Percentiles rank a stretch among this genome's conserved stretches.
Evolutionary conservation across 2,797 vertebrate species (phyloP).

Genomic region (Melanogrammus aeglefinus): DNA sequence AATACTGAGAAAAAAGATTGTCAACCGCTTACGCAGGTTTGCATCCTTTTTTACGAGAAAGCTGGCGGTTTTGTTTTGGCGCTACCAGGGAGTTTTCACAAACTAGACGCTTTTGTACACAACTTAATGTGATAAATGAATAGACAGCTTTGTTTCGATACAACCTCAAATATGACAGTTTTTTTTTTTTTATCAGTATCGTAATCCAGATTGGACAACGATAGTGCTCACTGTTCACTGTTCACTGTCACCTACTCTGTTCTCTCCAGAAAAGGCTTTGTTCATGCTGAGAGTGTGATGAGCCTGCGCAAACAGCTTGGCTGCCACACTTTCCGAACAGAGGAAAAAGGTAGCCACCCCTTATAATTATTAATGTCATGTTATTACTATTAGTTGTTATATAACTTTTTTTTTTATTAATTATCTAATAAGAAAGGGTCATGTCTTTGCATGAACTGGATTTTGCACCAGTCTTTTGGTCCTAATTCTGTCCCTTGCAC

Average conservation of each 20-base stretch:
- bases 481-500: conserved; percentile 1
- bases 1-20: conserved; percentile 72
- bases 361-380: background rate
- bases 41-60: background rate
- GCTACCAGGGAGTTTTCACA: conserved; percentile 9
- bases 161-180: background rate
- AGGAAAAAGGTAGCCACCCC: conserved; percentile 75
- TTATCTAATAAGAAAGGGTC: background rate
- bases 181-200: background rate
- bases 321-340: conserved; percentile 75
- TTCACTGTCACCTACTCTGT: conserved; percentile 21
- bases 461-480: too few species aligned
- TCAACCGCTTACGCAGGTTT: conserved; percentile 79
- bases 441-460: background rate
- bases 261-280: conserved; percentile 75
- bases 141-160: background rate
- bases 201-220: background rate
- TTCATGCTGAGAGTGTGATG: conserved; percentile 79
- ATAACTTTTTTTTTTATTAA: background rate
- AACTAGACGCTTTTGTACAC: background rate
- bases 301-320: conserved; percentile 78
- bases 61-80: background rate
- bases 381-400: background rate
- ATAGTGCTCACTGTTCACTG: conserved; percentile 11
- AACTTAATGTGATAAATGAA: background rate